phyloP scores from a whole-genome alignment of 2,888 invertebrate species.

The Ennomos fuscantarius region DNA sequence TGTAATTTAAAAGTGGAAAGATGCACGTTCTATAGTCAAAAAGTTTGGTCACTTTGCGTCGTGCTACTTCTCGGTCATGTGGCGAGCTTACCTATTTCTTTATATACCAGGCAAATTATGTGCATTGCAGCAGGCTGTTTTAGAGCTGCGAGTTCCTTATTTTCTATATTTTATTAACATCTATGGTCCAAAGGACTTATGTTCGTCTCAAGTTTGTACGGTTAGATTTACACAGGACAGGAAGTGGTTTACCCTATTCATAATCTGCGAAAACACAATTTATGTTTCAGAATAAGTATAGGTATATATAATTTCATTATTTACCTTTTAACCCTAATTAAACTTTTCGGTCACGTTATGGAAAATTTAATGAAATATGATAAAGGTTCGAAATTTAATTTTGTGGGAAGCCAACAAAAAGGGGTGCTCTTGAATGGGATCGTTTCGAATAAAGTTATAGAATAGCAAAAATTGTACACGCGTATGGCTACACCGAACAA shows the following conservation, averaged over 20 bases:
- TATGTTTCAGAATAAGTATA: constrained; percentile 16
- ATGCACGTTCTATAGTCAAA: no score
- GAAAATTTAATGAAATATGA: constrained; percentile 22
- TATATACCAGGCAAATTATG: no score
- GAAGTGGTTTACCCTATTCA: constrained; percentile 2
- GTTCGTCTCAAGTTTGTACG: no score
- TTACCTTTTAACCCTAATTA: constrained; percentile 23
- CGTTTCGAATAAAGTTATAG: constrained; percentile 1
- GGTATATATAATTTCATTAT: constrained; percentile 22
- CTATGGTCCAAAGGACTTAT: no score
- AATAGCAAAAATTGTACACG: not conserved
- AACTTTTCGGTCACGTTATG: constrained; percentile 28
- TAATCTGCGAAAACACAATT: constrained; percentile 7
- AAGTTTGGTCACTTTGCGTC: no score
- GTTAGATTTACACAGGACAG: no score
- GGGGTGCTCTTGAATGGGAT: constrained; percentile 7
- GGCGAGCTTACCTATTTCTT: no score
- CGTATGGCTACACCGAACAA: not conserved
- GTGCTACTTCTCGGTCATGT: no score
- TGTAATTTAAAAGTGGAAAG: no score
- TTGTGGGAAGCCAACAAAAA: constrained; percentile 23
- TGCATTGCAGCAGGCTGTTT: no score
- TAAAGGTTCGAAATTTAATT: constrained; percentile 30
- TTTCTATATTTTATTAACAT: no score
- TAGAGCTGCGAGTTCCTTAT: no score